Evolutionary conservation across 2,888 invertebrate species (phyloP).

Genomic region (Prionchulus punctatus): DNA sequence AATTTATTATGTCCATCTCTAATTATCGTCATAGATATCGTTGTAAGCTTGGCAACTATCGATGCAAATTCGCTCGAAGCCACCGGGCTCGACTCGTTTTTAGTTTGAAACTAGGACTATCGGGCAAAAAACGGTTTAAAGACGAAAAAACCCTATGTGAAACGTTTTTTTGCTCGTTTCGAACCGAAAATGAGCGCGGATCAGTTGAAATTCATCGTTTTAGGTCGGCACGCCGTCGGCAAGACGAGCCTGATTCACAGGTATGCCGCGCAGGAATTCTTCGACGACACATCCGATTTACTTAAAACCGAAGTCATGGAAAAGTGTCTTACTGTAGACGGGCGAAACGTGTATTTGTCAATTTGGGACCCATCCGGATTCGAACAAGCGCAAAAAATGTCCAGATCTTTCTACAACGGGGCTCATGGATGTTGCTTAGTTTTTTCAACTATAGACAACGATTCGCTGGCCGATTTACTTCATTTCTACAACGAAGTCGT

Average conservation of each 20-base stretch:
- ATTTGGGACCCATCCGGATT: background rate
- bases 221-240: background rate
- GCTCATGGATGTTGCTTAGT: background rate
- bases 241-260: background rate
- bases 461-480: background rate
- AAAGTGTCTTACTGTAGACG: background rate
- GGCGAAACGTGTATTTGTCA: background rate
- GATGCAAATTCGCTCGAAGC: too few relatives aligned
- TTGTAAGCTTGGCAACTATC: too few relatives aligned
- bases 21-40: too few relatives aligned
- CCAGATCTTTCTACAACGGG: background rate
- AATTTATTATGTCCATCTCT: too few relatives aligned
- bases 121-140: too few relatives aligned
- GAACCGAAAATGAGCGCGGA: background rate
- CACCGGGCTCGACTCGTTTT: too few relatives aligned
- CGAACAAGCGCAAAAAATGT: background rate
- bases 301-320: background rate
- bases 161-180: too few relatives aligned
- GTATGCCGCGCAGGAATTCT: background rate
- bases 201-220: background rate
- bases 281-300: background rate
- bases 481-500: background rate
- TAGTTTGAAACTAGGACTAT: too few relatives aligned
- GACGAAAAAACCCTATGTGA: too few relatives aligned
- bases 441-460: background rate